Percentiles rank a stretch among this genome's conserved stretches.
Evolutionary conservation across 2,113 vertebrate species (phyloP).

Genomic region (Ictalurus furcatus): DNA sequence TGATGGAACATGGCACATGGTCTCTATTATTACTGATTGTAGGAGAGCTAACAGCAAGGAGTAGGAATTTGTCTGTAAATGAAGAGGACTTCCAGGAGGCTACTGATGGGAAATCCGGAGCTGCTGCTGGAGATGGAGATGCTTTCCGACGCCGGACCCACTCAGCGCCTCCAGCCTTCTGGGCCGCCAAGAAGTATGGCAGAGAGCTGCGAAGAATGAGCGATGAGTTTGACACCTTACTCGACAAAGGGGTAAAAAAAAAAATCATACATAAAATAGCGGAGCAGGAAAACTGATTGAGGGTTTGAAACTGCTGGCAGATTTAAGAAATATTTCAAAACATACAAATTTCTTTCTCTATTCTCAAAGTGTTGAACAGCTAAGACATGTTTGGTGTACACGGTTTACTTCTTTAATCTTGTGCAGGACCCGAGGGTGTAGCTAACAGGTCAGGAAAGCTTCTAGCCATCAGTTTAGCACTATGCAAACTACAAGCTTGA

Average conservation of each 20-base stretch:
- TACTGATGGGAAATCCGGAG: conserved; percentile 63
- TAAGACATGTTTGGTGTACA: not conserved
- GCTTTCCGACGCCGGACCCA: conserved; percentile 78
- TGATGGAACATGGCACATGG: not conserved
- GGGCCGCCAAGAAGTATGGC: conserved; percentile 86
- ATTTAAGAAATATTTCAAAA: not conserved
- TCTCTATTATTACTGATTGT: not conserved
- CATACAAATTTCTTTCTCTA: not conserved
- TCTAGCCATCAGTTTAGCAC: not conserved
- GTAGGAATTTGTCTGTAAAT: conserved; percentile 65
- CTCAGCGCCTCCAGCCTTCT: conserved; percentile 83
- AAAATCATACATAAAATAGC: not conserved
- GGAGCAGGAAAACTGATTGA: not conserved
- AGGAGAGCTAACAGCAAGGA: conserved; percentile 56
- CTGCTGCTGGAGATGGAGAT: conserved; percentile 63
- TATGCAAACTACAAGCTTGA: not conserved
- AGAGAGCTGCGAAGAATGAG: conserved; percentile 85
- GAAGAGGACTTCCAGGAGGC: conserved; percentile 58
- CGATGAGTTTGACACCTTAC: conserved; percentile 82
- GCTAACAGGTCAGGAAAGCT: not conserved
- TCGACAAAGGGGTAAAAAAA: conserved; percentile 75
- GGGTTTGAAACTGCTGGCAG: not conserved
- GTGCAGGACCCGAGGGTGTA: not conserved
- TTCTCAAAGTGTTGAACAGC: not conserved
- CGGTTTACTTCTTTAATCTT: not conserved